Conservation (phyloP, 1,140 invertebrate species). For the Drosophila parvula region DNA sequence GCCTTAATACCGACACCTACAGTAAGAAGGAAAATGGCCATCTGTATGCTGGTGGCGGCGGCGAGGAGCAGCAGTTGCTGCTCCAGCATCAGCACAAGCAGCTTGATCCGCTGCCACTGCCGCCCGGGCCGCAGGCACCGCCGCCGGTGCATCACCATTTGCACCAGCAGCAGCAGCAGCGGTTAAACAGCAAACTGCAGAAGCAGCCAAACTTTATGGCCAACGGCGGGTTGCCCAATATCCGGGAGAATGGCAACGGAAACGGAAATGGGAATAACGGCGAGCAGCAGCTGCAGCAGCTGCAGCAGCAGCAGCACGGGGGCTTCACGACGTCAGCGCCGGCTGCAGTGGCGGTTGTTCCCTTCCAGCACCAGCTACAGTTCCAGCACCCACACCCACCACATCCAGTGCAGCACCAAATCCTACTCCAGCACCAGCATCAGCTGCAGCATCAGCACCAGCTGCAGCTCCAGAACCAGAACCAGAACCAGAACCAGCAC, state of each 20-base stretch:
- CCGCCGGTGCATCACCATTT: conserved; percentile 62
- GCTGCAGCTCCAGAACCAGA: conserved; percentile 51
- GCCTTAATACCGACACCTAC: conserved; percentile 77
- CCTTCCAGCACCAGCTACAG: conserved; percentile 36
- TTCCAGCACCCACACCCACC: conserved; percentile 33
- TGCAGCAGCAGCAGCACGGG: conserved; percentile 13
- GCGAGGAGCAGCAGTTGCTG: conserved; percentile 71
- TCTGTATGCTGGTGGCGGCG: conserved; percentile 32
- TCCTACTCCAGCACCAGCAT: conserved; percentile 59
- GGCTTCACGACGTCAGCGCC: conserved; percentile 25
- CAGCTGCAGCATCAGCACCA: conserved; percentile 50
- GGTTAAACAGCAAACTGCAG: conserved; percentile 74
- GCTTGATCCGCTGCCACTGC: conserved; percentile 39
- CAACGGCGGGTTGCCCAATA: conserved; percentile 77
- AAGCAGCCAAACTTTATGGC: conserved; percentile 75
- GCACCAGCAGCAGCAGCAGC: conserved; percentile 77
- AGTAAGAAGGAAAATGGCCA: conserved; percentile 79
- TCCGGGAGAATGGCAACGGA: conserved; percentile 66
- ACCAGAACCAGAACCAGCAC: conserved; percentile 52
- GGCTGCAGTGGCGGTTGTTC: conserved; percentile 47
- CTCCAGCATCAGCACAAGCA: conserved; percentile 68
- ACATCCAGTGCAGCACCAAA: conserved; percentile 35
- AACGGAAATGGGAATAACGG: conserved; percentile 47
- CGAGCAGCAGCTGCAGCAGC: conserved; percentile 22
- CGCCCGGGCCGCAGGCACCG: conserved; percentile 41